Evolutionary conservation across 2,113 vertebrate genomes (phyloP).

Genomic region (Columba janthina): DNA sequence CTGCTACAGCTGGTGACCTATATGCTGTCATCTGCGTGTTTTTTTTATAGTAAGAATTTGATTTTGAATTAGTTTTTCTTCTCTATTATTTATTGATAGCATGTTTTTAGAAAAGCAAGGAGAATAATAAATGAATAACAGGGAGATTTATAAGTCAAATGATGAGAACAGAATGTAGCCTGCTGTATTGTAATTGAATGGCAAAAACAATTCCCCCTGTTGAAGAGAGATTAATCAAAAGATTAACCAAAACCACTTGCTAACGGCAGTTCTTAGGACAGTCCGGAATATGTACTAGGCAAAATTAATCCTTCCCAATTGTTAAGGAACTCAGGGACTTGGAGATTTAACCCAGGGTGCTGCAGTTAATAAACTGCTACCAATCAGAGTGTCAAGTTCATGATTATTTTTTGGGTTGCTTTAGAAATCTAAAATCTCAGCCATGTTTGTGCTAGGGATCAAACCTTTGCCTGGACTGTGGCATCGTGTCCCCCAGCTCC

Average conservation of each 20-base stretch:
- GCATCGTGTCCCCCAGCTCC: not conserved
- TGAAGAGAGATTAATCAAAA: conserved; percentile 68
- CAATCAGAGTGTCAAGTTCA: not conserved
- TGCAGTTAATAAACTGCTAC: not conserved
- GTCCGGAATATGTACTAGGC: not conserved
- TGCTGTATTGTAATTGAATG: conserved; percentile 44
- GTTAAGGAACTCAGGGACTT: conserved; percentile 51
- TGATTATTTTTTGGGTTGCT: not conserved
- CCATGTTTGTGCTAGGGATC: not conserved
- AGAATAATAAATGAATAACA: not conserved
- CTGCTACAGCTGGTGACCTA: conserved; percentile 62
- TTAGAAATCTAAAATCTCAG: not conserved
- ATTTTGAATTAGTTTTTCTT: conserved; percentile 43
- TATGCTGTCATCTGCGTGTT: conserved; percentile 38
- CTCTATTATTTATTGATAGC: conserved; percentile 51
- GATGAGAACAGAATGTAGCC: conserved; percentile 47
- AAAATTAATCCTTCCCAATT: conserved; percentile 63
- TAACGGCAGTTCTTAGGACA: conserved; percentile 4
- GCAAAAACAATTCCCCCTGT: conserved; percentile 45
- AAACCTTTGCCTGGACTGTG: not conserved
- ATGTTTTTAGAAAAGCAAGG: conserved; percentile 21
- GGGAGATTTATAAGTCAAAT: conserved; percentile 31
- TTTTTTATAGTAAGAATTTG: conserved; percentile 33
- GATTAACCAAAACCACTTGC: conserved; percentile 55
- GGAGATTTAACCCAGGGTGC: not conserved